A percentile compares a stretch with the other conserved stretches of the same genome.
Evolutionary conservation across 2,888 invertebrate genomes (phyloP).

Genomic region (Lochmaea crataegi): DNA sequence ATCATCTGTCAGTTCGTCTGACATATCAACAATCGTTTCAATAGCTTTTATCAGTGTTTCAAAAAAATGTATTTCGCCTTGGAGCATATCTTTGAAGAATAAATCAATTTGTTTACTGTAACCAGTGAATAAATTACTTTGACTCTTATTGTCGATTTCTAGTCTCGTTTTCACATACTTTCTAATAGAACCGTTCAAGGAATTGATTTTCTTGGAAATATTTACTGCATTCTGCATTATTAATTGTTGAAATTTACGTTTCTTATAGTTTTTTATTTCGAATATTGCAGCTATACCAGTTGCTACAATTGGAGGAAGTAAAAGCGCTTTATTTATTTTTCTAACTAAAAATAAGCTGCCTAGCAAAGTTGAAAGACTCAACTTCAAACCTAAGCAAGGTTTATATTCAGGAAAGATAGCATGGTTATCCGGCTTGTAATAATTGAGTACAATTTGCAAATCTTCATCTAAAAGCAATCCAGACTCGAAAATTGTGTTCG

Average conservation of each 20-base stretch:
- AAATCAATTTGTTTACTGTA: slow-evolving; percentile 20
- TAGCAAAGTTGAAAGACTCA: slow-evolving; percentile 31
- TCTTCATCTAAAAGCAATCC: slow-evolving; percentile 53
- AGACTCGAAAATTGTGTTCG: slow-evolving; percentile 49
- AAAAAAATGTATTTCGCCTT: slow-evolving; percentile 12
- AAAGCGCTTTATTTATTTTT: slow-evolving; percentile 37
- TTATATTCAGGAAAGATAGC: slow-evolving; percentile 30
- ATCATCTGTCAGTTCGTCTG: slow-evolving; percentile 44
- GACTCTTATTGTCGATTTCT: slow-evolving; percentile 36
- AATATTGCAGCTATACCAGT: slow-evolving; percentile 21
- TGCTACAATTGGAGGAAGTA: slow-evolving; percentile 37
- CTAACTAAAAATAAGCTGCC: slow-evolving; percentile 38
- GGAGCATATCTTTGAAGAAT: slow-evolving; percentile 30
- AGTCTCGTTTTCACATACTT: slow-evolving; percentile 46
- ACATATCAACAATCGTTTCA: slow-evolving; percentile 27
- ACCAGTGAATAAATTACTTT: slow-evolving; percentile 9
- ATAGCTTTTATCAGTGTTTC: slow-evolving; percentile 21
- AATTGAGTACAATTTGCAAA: slow-evolving; percentile 48
- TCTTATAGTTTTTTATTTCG: slow-evolving; percentile 28
- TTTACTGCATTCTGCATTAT: slow-evolving; percentile 37
- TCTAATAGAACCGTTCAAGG: slow-evolving; percentile 42
- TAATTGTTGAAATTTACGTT: slow-evolving; percentile 27
- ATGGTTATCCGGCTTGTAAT: slow-evolving; percentile 37
- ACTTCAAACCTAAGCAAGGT: slow-evolving; percentile 40
- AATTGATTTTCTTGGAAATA: slow-evolving; percentile 40